Evolutionary conservation across 2,113 vertebrate species (phyloP).

Genomic region (Vicugna pacos): DNA sequence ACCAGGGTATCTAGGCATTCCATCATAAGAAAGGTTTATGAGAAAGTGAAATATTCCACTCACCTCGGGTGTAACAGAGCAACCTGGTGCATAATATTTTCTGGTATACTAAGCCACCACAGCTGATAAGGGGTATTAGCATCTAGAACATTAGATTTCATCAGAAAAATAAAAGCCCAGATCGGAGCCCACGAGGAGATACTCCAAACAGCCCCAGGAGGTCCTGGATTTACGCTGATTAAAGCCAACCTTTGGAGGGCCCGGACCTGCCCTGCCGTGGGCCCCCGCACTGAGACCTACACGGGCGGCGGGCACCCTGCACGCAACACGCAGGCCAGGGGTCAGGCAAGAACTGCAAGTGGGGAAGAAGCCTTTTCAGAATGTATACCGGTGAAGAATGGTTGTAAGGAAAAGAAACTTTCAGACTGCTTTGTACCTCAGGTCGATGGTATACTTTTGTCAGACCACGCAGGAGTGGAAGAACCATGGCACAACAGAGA

Average conservation of each 20-base stretch:
- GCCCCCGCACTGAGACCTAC: not conserved
- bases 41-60: slow-evolving; percentile 65
- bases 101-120: not conserved
- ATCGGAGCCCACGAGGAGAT: not conserved
- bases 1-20: slow-evolving; percentile 73
- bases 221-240: not conserved
- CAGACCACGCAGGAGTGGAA: not conserved
- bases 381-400: not conserved
- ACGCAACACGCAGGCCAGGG: not conserved
- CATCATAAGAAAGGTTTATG: slow-evolving; percentile 74
- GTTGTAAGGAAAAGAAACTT: not conserved
- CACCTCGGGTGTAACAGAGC: not conserved
- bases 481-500: not conserved
- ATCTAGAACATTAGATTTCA: not conserved
- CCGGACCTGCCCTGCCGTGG: not conserved
- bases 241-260: not conserved
- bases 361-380: not conserved
- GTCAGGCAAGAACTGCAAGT: not conserved
- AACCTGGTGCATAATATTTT: not conserved
- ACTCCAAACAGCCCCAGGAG: not conserved
- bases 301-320: not conserved
- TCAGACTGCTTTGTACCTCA: not conserved
- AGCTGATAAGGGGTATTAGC: not conserved
- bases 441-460: rapidly evolving
- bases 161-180: not conserved